Evolutionary conservation across 2,797 vertebrate genomes (phyloP), one percentile per base, ranked within the genome.

Genomic region (Phoxinus dragarum): DNA sequence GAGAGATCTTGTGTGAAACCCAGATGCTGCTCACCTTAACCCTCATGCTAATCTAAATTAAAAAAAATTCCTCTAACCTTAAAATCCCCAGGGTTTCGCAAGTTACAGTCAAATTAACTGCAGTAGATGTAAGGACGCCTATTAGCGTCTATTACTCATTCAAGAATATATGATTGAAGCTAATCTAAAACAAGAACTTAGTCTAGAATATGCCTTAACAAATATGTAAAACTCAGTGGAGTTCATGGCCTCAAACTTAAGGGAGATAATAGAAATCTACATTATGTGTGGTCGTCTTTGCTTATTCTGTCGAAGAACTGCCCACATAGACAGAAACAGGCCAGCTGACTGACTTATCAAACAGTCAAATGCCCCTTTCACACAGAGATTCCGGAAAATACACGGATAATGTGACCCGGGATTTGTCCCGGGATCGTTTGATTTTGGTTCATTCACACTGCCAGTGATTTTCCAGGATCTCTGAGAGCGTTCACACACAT

Each of bases 11-110:
- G 38, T 71, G 49, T 69, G 83, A 31, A 79, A 73, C 52, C 66
- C 84, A 80, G 84, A 72, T 64, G 84, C 31, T 80, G 52, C 40
- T 73, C 84, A 73, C 66, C 68, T 85, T 72, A 85, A 85, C 84
- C 76, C 67, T 72, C 84, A 80, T 80, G 76, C 84, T 85, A 80
- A 85, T 85, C 76, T 49, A 44, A 85, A 72, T 80, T 38, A 79
- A 85, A 76, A 27, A 27, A 78, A 47, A 80, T 34, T 44, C 72
- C 31, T 76, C 27, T 71, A 72, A 71, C 76, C 84, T 80, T 73
- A 80, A 85, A 80, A 52, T 85, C 76, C 42, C 84, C 66, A 47
- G 49, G 67, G 83, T 5, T 71, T 71, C 27, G 16, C 59, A 21
- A 31, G 61, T 77, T 56, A 77, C 44, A 44, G 66, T 79, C 52